Percentiles rank a stretch among this genome's conserved stretches.
These are phyloP conservation scores for Trachelus troglodyta DNA, from an alignment of 2,888 invertebrate genomes.

Conservation along the genomic window DNA sequence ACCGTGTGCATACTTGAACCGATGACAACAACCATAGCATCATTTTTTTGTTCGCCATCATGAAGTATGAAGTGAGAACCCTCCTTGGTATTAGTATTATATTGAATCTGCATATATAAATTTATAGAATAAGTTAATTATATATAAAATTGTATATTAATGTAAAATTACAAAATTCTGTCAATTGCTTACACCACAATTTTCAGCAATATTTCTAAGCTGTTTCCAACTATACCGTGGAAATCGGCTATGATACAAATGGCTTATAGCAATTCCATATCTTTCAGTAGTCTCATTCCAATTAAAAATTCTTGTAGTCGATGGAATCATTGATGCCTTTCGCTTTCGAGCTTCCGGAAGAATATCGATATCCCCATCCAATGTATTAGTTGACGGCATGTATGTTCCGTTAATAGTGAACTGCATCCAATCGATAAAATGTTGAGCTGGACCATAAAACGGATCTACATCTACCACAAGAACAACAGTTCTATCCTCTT, in stretches of 20 bases:
- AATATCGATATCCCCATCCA: constrained; percentile 21
- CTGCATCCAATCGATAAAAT: constrained; percentile 42
- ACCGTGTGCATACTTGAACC: constrained; percentile 28
- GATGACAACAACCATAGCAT: constrained; percentile 31
- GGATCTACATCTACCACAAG: constrained; percentile 35
- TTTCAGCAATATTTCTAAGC: constrained; percentile 17
- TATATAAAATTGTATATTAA: background rate
- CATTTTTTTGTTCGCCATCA: constrained; percentile 28
- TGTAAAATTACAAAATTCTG: background rate
- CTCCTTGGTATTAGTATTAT: constrained; percentile 26
- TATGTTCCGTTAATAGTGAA: constrained; percentile 40
- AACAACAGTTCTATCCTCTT: constrained; percentile 25
- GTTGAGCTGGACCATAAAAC: constrained; percentile 36
- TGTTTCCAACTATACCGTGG: constrained; percentile 29
- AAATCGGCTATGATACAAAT: constrained; percentile 33
- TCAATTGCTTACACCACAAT: constrained; percentile 8
- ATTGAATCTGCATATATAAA: constrained; percentile 30
- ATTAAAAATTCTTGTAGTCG: constrained; percentile 4
- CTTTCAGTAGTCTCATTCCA: constrained; percentile 36
- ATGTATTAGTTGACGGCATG: constrained; percentile 21
- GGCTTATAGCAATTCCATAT: constrained; percentile 30
- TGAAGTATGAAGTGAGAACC: constrained; percentile 38
- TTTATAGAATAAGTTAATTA: background rate
- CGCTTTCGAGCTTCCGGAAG: constrained; percentile 5
- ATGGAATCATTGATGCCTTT: constrained; percentile 7